Evolutionary conservation across 1,140 invertebrate species (phyloP), one percentile per base, ranked within the genome.

Genomic region (Habropoda laboriosa): DNA sequence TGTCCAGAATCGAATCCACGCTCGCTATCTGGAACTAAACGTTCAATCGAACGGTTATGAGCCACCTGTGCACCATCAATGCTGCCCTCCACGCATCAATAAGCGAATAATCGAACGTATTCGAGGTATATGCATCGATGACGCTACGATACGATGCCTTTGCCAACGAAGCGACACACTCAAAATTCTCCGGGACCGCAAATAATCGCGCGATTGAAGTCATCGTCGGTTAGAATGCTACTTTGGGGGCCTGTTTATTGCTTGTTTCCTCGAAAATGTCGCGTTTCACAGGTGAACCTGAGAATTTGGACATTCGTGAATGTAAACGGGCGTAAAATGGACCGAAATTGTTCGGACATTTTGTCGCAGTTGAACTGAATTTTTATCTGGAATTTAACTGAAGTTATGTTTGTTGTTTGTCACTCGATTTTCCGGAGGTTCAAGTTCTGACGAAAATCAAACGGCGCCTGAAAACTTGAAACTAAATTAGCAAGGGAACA

Each of bases 81-180:
- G 7, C 18, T 5, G 24, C 24, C n/a, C 6, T 12, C 16, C 16
- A 18, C 61, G 61, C 61, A 64, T 42, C 61, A 12, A 27, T 64
- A 42, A 42, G 61, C 61, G 24, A 64, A 64, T 64, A 64, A 64
- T 64, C n/a, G 61, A 64, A 64, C 61, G 61, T 18, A 27, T 42
- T 42, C 61, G 38, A 64, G 58, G 18, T 35, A 61, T 30, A 16
- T 13, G 32, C 42, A 64, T 64, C 61, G 61, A 64, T 42, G 38
- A 42, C 61, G 38, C 32, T 27, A 27, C 38, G 61, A 63, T 42
- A 42, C 38, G n/a, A 18, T 42, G 61, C 61, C 35, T 42, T 64
- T 21, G n/a, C 16, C 61, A 64, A 64, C 61, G 38, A 64, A 18
- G 13, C 61, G 61, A 35, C 24, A 2, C 61, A 8, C 61, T 64